Evolutionary conservation across 2,797 vertebrate species (phyloP), one percentile per base, ranked within the genome.

Genomic region (Dicrostonyx torquatus): DNA sequence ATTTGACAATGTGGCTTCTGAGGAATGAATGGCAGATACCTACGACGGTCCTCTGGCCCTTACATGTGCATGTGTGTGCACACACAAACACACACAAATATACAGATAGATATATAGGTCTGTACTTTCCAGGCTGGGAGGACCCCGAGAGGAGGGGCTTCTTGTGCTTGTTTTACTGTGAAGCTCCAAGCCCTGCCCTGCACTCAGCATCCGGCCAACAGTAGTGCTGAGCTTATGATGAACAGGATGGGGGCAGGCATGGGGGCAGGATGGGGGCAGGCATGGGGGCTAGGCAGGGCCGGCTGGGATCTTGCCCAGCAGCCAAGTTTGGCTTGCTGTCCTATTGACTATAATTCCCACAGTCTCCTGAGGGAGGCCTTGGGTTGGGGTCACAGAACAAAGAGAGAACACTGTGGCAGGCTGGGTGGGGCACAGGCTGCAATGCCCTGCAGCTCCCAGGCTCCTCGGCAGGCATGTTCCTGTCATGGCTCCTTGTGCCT

Each of bases 391-490:
- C 20, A 64, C 53, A 53, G 77, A 58, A 26, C 0, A 29, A 62
- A 24, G 43, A 58, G 78, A 87, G 48, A 68, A 48, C 9, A 1
- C 5, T 3, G 17, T 70, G 43, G n/a, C 20, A 17, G 70, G 85
- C 85, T 58, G n/a, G 20, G 24, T 15, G 6, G 18, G 50, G 66
- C 14, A 40, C 20, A 31, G 24, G 7, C 76, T 50, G 18, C 5
- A 3, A 22, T 48, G 31, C 45, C n/a, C 18, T 0, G 15, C 0
- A 0, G 1, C 9, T 66, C 58, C 29, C 73, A 15, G 68, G 37
- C 45, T 60, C 85, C 50, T 20, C 24, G 11, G n/a, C 10, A 3
- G 34, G 7, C 5, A 50, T 34, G 24, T 9, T 5, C 13, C 55
- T 31, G 40, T 4, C 24, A 2, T 31, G 48, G 50, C 43, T 37